phyloP scores from a whole-genome alignment of 2,113 vertebrate species.

The Rostratula benghalensis region DNA sequence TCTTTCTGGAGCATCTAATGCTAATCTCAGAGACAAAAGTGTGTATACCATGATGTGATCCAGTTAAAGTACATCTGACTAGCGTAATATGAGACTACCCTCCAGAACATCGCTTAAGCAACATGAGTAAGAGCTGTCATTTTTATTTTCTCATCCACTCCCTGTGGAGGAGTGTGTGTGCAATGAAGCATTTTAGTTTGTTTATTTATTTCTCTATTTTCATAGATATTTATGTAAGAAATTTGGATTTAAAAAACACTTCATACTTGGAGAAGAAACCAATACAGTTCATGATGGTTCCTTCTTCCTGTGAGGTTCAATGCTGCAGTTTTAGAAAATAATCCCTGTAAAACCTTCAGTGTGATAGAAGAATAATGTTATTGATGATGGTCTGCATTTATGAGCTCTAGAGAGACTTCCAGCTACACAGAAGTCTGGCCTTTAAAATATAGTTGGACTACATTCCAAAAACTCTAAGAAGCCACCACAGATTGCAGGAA shows the following conservation, averaged over 20 bases:
- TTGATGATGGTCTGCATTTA: not conserved
- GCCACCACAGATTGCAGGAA: not conserved
- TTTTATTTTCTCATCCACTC: not conserved
- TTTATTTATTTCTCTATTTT: not conserved
- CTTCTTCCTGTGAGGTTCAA: not conserved
- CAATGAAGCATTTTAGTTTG: not conserved
- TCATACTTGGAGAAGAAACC: not conserved
- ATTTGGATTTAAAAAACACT: not conserved
- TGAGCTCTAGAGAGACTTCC: not conserved
- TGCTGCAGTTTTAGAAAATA: not conserved
- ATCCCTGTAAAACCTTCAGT: not conserved
- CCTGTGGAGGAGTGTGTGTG: not conserved
- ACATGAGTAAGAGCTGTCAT: not conserved
- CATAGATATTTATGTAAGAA: not conserved
- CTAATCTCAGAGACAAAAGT: not conserved
- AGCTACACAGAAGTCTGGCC: not conserved
- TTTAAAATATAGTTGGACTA: not conserved
- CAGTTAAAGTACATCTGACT: not conserved
- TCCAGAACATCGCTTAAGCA: conserved; percentile 10
- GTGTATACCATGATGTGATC: not conserved
- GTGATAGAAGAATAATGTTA: not conserved
- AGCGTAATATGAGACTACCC: not conserved
- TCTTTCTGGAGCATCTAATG: not conserved
- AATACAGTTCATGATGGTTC: not conserved
- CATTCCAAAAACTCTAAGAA: not conserved